Evolutionary conservation across 2,888 invertebrate genomes (phyloP).

Genomic region (Elgonia sp.): DNA sequence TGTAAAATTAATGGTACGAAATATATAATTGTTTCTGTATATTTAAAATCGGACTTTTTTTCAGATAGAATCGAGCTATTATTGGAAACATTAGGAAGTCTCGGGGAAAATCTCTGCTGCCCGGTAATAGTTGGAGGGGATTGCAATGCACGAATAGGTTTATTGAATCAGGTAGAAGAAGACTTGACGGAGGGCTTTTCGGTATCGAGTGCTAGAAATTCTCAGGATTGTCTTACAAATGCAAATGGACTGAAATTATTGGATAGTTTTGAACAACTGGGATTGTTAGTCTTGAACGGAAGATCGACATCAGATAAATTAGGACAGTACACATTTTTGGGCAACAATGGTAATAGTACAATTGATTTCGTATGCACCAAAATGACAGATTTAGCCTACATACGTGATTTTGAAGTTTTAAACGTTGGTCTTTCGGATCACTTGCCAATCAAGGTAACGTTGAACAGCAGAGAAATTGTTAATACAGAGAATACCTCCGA

Average conservation of each 20-base stretch:
- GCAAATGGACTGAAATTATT: neutral
- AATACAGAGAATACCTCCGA: too few relatives aligned
- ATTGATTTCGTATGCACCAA: slow-evolving; percentile 24
- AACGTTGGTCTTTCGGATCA: slow-evolving; percentile 25
- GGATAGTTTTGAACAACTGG: neutral
- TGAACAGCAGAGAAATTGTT: too few relatives aligned
- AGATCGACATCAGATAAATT: neutral
- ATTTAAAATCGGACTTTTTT: slow-evolving; percentile 6
- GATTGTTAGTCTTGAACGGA: neutral
- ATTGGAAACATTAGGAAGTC: neutral
- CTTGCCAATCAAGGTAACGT: slow-evolving; percentile 4
- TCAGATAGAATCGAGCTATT: neutral
- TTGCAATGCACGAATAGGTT: slow-evolving; percentile 1
- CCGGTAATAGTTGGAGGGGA: neutral
- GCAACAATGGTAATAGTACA: neutral
- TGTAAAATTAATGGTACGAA: too few relatives aligned
- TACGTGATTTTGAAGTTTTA: neutral
- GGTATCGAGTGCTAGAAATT: neutral
- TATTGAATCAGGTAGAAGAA: neutral
- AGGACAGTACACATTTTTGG: neutral
- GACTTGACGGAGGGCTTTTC: neutral
- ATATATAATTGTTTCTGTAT: too few relatives aligned
- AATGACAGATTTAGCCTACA: neutral
- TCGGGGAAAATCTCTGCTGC: neutral
- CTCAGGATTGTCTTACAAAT: neutral